These are phyloP conservation scores for Lates calcarifer DNA, from an alignment of 2,113 vertebrate species.

Conservation along the genomic window DNA sequence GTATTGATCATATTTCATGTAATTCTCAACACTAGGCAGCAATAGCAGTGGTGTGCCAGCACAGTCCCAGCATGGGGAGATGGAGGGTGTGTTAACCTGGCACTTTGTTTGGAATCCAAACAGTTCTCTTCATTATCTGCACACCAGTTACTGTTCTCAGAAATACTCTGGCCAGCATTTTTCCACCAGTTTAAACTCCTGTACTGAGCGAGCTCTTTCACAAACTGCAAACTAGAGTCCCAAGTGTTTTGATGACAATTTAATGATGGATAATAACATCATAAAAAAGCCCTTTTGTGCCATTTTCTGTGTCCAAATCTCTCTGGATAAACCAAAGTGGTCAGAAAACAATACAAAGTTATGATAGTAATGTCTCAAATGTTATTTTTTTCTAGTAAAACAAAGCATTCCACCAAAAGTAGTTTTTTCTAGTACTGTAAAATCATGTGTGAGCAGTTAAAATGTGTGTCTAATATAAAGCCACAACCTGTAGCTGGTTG, in stretches of 20 bases:
- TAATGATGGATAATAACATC: conserved; percentile 29
- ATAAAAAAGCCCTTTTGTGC: conserved; percentile 7
- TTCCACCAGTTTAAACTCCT: not conserved
- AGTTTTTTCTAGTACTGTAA: not conserved
- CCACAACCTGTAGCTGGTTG: not conserved
- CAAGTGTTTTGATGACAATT: conserved; percentile 46
- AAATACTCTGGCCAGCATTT: conserved; percentile 34
- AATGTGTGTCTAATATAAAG: not conserved
- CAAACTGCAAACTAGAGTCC: conserved; percentile 38
- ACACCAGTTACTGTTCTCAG: conserved; percentile 44
- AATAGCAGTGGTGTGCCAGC: conserved; percentile 49
- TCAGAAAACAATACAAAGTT: conserved; percentile 20
- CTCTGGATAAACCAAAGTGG: conserved; percentile 12
- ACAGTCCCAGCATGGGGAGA: conserved; percentile 26
- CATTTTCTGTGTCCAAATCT: conserved; percentile 20
- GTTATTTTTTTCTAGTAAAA: conserved; percentile 31
- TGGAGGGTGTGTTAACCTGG: conserved; percentile 57
- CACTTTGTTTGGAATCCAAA: conserved; percentile 58
- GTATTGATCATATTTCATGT: conserved; percentile 60
- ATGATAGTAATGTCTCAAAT: conserved; percentile 21
- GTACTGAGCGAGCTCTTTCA: conserved; percentile 36
- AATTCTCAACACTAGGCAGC: conserved; percentile 27
- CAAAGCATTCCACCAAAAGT: not conserved
- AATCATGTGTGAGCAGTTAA: not conserved
- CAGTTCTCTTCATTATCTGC: conserved; percentile 51